phyloP scores from a whole-genome alignment of 2,113 vertebrate genomes.

The Orycteropus afer region DNA sequence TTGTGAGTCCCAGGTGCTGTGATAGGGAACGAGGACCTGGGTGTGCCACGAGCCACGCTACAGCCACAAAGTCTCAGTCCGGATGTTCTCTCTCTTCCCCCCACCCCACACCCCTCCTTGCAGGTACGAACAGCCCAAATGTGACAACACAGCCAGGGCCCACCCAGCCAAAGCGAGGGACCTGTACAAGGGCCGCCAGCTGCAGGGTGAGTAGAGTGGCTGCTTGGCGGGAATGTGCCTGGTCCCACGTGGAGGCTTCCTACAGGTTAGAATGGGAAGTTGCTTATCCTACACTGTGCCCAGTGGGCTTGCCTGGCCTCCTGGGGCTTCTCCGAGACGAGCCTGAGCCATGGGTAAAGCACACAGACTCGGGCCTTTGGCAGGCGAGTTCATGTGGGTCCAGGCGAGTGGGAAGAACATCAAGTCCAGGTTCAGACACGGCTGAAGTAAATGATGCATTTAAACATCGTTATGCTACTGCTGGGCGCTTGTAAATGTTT shows the following conservation, averaged over 20 bases:
- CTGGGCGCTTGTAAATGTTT: too few relatives aligned
- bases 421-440: neutral
- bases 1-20: rapidly evolving
- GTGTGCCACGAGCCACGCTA: neutral
- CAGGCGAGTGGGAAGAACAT: too few relatives aligned
- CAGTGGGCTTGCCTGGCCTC: neutral
- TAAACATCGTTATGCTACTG: too few relatives aligned
- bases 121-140: slow-evolving; percentile 98
- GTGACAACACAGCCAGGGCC: slow-evolving; percentile 94
- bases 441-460: too few relatives aligned
- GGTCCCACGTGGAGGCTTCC: rapidly evolving
- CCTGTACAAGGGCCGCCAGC: slow-evolving; percentile 92
- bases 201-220: slow-evolving; percentile 90
- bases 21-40: rapidly evolving
- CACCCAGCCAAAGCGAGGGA: slow-evolving; percentile 94
- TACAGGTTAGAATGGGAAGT: rapidly evolving
- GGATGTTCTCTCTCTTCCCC: neutral
- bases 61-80: neutral
- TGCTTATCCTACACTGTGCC: neutral
- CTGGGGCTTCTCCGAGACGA: too few relatives aligned
- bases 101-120: neutral
- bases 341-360: too few relatives aligned
- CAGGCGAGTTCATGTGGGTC: neutral
- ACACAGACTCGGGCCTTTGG: neutral
- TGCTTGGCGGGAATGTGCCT: rapidly evolving